Evolutionary conservation across 2,113 vertebrate species (phyloP).

Genomic region (Mohoua ochrocephala): DNA sequence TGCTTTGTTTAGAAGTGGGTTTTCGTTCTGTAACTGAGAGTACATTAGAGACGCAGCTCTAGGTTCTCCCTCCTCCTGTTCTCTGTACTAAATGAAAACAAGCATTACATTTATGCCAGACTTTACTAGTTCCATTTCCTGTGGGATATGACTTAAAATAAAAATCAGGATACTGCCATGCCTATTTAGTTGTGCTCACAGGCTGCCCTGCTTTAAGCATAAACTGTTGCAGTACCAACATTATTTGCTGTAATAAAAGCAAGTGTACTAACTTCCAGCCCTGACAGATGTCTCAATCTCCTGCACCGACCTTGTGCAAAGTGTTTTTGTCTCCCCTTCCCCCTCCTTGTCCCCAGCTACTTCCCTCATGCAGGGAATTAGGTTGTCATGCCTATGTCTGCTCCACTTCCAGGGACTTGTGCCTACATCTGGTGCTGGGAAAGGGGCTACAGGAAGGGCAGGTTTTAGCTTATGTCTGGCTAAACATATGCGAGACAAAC

Average conservation of each 20-base stretch:
- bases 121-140: constrained; percentile 17
- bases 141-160: background rate
- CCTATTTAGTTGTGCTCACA: background rate
- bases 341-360: background rate
- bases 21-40: background rate
- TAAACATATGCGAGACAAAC: constrained; percentile 7
- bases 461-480: constrained; percentile 17
- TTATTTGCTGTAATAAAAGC: constrained; percentile 23
- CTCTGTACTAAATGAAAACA: constrained; percentile 4
- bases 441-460: constrained; percentile 55
- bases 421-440: constrained; percentile 17
- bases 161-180: constrained; percentile 1
- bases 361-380: constrained; percentile 22
- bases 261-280: constrained; percentile 16
- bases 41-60: background rate
- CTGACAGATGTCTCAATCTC: constrained; percentile 58
- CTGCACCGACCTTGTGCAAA: constrained; percentile 24
- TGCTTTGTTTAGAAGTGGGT: background rate
- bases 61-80: background rate
- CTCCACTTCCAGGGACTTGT: constrained; percentile 32
- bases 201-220: constrained; percentile 40
- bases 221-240: constrained; percentile 26
- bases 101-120: constrained; percentile 24
- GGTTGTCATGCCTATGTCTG: constrained; percentile 52
- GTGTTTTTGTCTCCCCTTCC: constrained; percentile 2